Evolutionary conservation across 2,888 invertebrate species (phyloP).

Genomic region (Brenthis daphne): DNA sequence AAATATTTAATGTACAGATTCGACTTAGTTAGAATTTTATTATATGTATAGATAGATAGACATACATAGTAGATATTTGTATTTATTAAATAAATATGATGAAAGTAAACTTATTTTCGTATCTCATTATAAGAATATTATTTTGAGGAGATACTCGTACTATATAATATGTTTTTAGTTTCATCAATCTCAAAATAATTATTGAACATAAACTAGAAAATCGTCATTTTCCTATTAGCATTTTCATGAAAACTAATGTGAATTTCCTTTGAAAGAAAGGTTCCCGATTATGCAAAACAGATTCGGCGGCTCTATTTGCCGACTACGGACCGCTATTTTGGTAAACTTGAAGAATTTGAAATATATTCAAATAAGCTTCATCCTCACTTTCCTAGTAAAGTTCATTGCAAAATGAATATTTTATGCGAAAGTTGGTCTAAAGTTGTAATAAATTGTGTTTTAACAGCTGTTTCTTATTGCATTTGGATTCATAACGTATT

Average conservation of each 20-base stretch:
- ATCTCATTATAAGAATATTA: background rate
- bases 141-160: too few relatives aligned
- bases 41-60: too few relatives aligned
- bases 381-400: slow-evolving; percentile 8
- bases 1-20: too few relatives aligned
- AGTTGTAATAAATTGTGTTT: slow-evolving; percentile 21
- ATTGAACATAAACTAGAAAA: background rate
- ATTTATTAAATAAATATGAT: too few relatives aligned
- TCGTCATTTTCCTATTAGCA: slow-evolving; percentile 1
- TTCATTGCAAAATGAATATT: slow-evolving; percentile 20
- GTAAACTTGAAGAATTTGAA: slow-evolving; percentile 22
- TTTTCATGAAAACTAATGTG: slow-evolving; percentile 10
- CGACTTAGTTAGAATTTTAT: too few relatives aligned
- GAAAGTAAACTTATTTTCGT: too few relatives aligned
- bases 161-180: background rate
- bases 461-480: slow-evolving; percentile 15
- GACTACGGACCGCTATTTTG: slow-evolving; percentile 20
- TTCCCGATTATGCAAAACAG: slow-evolving; percentile 17
- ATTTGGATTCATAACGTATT: slow-evolving; percentile 4
- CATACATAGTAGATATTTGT: too few relatives aligned
- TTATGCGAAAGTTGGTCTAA: slow-evolving; percentile 22
- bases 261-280: slow-evolving; percentile 12
- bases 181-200: too few relatives aligned
- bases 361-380: slow-evolving; percentile 27
- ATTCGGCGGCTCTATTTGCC: slow-evolving; percentile 8